Evolutionary conservation across 2,888 invertebrate species (phyloP).

Genomic region (Amblyjoppa proteus): DNA sequence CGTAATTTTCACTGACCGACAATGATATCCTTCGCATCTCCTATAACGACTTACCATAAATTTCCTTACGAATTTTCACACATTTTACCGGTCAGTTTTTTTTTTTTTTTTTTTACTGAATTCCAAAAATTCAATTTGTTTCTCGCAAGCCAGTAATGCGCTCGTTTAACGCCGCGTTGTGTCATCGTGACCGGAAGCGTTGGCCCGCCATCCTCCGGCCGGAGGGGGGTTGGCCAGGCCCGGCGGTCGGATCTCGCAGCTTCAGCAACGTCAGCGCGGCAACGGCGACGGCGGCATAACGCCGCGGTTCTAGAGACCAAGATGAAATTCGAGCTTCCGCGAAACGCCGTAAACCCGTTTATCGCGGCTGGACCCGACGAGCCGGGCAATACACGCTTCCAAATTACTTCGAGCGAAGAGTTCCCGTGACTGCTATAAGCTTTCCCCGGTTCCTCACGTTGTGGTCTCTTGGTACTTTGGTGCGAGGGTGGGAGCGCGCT

Average conservation of each 20-base stretch:
- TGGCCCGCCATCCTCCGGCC: conserved; percentile 16
- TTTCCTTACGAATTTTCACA: too few relatives aligned
- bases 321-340: conserved; percentile 74
- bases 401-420: conserved; percentile 58
- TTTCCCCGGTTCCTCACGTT: conserved; percentile 14
- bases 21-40: too few relatives aligned
- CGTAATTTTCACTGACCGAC: too few relatives aligned
- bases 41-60: too few relatives aligned
- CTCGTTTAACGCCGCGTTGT: conserved; percentile 19
- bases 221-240: conserved; percentile 8
- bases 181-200: conserved; percentile 53
- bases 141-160: background rate
- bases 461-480: background rate
- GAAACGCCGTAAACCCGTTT: conserved; percentile 76
- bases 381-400: conserved; percentile 39
- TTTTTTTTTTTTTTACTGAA: background rate
- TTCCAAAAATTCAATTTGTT: background rate
- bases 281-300: conserved; percentile 16
- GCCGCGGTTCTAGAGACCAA: conserved; percentile 25
- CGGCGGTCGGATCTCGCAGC: conserved; percentile 2
- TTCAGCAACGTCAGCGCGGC: conserved; percentile 25
- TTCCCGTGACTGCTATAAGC: conserved; percentile 6
- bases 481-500: background rate
- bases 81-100: too few relatives aligned
- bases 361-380: conserved; percentile 67